phyloP scores from a whole-genome alignment of 2,888 invertebrate species.

The Pteria penguin region DNA sequence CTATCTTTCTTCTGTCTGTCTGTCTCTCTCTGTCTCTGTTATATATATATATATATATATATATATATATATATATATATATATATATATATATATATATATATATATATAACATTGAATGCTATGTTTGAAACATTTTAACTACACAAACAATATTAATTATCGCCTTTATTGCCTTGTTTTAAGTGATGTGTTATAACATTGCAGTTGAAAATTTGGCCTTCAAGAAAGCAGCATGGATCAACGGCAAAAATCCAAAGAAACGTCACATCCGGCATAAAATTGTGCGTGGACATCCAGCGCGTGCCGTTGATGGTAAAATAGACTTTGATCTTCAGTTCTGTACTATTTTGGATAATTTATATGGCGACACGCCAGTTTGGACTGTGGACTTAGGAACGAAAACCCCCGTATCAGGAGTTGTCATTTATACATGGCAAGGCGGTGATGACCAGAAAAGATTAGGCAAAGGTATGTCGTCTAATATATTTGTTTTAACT shows the following conservation, averaged over 20 bases:
- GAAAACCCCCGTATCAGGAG: slow-evolving; percentile 80
- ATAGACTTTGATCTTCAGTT: slow-evolving; percentile 79
- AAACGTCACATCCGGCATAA: slow-evolving; percentile 80
- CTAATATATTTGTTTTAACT: too few species aligned
- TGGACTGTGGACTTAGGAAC: slow-evolving; percentile 82
- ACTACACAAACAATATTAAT: too few species aligned
- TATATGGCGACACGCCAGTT: slow-evolving; percentile 82
- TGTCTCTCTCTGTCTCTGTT: too few species aligned
- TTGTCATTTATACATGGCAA: slow-evolving; percentile 82
- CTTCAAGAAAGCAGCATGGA: slow-evolving; percentile 81
- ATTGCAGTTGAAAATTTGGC: slow-evolving; percentile 82
- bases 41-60: too few species aligned
- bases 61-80: too few species aligned
- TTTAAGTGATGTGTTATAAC: not conserved
- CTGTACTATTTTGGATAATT: slow-evolving; percentile 82
- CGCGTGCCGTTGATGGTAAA: slow-evolving; percentile 82
- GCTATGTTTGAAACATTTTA: too few species aligned
- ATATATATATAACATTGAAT: too few species aligned
- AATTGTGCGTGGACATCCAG: slow-evolving; percentile 78
- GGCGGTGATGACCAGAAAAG: slow-evolving; percentile 64
- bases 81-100: too few species aligned
- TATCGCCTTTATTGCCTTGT: not conserved
- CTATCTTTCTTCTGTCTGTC: too few species aligned
- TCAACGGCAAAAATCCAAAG: slow-evolving; percentile 80
- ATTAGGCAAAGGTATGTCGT: not conserved